phyloP scores from a whole-genome alignment of 2,113 vertebrate genomes.

The Lycaon pictus region DNA sequence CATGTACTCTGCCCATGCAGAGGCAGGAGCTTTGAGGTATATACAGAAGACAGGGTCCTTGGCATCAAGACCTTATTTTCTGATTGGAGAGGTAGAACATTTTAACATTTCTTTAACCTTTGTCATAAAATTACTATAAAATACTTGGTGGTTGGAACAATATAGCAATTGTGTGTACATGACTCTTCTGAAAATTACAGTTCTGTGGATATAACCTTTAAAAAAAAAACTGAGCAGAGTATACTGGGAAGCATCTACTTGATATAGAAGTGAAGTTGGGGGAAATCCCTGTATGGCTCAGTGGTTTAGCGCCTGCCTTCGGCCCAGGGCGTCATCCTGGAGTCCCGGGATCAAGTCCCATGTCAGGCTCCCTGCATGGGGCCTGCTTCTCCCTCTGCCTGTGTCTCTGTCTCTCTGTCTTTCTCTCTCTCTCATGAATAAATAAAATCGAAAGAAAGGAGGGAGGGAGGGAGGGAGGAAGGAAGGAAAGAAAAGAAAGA shows the following conservation, averaged over 20 bases:
- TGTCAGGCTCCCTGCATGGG: too few species aligned
- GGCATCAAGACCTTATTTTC: neutral
- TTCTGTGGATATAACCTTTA: neutral
- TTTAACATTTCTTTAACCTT: neutral
- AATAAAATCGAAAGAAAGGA: too few species aligned
- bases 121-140: neutral
- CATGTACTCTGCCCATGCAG: neutral
- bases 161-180: neutral
- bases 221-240: neutral
- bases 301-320: too few species aligned
- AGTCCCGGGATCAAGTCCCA: too few species aligned
- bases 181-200: neutral
- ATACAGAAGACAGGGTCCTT: neutral
- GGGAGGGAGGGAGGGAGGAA: fast-evolving
- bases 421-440: too few species aligned
- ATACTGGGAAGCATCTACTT: neutral
- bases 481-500: too few species aligned
- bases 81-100: neutral
- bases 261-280: neutral
- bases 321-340: too few species aligned
- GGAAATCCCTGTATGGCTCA: too few species aligned
- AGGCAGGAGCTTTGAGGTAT: neutral
- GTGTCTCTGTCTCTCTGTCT: too few species aligned
- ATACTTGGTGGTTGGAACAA: neutral
- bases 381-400: too few species aligned